Conservation (phyloP, 1,140 invertebrate species). For the Anthonomus grandis region DNA sequence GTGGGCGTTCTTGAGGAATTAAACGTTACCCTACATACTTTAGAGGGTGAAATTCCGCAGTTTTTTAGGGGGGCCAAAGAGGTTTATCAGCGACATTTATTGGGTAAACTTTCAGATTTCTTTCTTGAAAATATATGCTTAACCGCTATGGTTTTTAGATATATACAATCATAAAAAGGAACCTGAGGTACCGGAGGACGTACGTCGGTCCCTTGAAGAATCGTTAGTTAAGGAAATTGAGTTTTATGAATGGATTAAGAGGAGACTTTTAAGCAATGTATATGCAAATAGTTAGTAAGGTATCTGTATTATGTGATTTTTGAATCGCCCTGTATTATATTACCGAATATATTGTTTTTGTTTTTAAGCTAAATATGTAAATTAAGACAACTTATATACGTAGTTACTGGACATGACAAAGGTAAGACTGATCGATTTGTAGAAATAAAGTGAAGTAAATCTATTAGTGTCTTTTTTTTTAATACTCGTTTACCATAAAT, state of each 20-base stretch:
- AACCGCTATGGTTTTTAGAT: slow-evolving; percentile 15
- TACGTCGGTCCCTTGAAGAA: slow-evolving; percentile 33
- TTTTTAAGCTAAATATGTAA: no score
- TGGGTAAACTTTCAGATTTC: slow-evolving; percentile 51
- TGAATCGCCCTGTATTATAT: no score
- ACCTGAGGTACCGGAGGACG: slow-evolving; percentile 12
- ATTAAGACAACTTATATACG: no score
- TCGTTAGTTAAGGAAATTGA: slow-evolving; percentile 56
- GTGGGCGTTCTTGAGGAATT: slow-evolving; percentile 65
- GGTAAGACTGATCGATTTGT: no score
- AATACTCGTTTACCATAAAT: no score
- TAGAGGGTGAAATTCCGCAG: slow-evolving; percentile 58
- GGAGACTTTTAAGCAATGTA: slow-evolving; percentile 51
- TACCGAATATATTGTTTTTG: no score
- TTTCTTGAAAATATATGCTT: neutral
- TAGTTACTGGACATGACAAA: no score
- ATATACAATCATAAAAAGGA: slow-evolving; percentile 26
- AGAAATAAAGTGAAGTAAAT: no score
- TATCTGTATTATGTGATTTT: no score
- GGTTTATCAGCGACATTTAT: slow-evolving; percentile 54
- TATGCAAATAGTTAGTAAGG: no score
- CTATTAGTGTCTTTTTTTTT: no score
- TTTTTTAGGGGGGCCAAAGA: slow-evolving; percentile 58
- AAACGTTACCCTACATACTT: slow-evolving; percentile 57
- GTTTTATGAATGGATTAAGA: slow-evolving; percentile 61